A percentile compares a stretch with the other conserved stretches of the same genome.
Conservation (phyloP, 2,113 vertebrate genomes). For the Channa argus region DNA sequence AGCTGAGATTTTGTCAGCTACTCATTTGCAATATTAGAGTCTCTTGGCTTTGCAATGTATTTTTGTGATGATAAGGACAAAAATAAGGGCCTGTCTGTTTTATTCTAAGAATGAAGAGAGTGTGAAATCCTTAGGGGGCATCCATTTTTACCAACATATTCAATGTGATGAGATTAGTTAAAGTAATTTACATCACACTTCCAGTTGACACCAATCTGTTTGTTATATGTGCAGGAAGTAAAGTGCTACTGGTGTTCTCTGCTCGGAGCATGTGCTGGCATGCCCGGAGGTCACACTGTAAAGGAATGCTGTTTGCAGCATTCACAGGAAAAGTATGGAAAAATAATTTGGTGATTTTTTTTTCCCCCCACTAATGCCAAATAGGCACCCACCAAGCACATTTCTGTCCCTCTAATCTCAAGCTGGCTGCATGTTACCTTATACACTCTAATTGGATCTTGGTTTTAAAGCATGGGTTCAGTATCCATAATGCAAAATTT, state of each 20-base stretch:
- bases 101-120: background rate
- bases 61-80: background rate
- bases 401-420: constrained; percentile 22
- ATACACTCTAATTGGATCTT: background rate
- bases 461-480: background rate
- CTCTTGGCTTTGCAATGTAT: constrained; percentile 22
- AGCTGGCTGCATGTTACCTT: constrained; percentile 10
- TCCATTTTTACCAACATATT: constrained; percentile 20
- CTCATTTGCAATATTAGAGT: background rate
- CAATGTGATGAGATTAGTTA: background rate
- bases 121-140: constrained; percentile 26
- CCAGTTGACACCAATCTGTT: constrained; percentile 37
- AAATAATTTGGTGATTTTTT: constrained; percentile 31
- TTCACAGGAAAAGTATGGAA: constrained; percentile 19
- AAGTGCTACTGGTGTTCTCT: constrained; percentile 28
- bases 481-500: constrained; percentile 27
- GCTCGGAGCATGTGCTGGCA: constrained; percentile 45
- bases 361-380: constrained; percentile 6
- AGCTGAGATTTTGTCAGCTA: constrained; percentile 25
- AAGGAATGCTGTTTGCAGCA: constrained; percentile 50
- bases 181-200: constrained; percentile 17
- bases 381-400: constrained; percentile 9
- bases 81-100: too few relatives aligned
- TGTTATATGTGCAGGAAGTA: constrained; percentile 5
- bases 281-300: constrained; percentile 49